These are phyloP conservation scores for Varanus komodoensis DNA, from an alignment of 2,113 vertebrate genomes.

Conservation along the genomic window DNA sequence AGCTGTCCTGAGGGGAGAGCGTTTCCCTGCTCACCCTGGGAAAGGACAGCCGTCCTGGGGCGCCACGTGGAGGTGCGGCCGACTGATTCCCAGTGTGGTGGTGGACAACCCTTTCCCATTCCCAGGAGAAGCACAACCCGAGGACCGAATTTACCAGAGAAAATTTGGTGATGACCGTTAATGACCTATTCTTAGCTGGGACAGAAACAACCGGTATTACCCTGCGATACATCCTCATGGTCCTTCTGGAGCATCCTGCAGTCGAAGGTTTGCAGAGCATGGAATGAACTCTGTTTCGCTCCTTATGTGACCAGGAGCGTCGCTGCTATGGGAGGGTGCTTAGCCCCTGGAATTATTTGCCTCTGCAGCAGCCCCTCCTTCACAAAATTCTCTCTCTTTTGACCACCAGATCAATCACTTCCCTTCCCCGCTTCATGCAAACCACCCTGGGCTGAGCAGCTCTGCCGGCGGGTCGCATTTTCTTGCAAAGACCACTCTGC, in stretches of 20 bases:
- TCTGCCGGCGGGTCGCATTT: background rate
- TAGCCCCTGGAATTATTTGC: background rate
- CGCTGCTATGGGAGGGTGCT: background rate
- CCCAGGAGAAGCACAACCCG: conserved; percentile 58
- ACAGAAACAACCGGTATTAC: conserved; percentile 57
- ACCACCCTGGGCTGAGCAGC: background rate
- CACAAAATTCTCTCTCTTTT: background rate
- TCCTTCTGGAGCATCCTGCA: conserved; percentile 66
- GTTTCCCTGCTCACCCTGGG: too few species aligned
- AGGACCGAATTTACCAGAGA: conserved; percentile 60
- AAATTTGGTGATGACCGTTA: conserved; percentile 59
- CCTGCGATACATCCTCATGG: conserved; percentile 54
- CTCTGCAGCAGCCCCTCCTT: background rate
- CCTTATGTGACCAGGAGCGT: too few species aligned
- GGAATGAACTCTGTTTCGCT: too few species aligned
- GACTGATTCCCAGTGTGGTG: too few species aligned
- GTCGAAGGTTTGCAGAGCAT: conserved; percentile 51
- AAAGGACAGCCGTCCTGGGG: background rate
- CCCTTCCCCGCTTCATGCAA: background rate
- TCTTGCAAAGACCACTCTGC: background rate
- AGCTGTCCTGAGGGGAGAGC: too few species aligned
- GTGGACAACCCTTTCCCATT: background rate
- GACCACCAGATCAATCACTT: background rate
- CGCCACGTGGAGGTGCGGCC: background rate
- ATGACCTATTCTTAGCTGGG: conserved; percentile 64